Percentiles rank a stretch among this genome's conserved stretches.
These are phyloP conservation scores for Trididemnum clinides DNA, from an alignment of 23 tunicate genomes.

Conservation along the genomic window DNA sequence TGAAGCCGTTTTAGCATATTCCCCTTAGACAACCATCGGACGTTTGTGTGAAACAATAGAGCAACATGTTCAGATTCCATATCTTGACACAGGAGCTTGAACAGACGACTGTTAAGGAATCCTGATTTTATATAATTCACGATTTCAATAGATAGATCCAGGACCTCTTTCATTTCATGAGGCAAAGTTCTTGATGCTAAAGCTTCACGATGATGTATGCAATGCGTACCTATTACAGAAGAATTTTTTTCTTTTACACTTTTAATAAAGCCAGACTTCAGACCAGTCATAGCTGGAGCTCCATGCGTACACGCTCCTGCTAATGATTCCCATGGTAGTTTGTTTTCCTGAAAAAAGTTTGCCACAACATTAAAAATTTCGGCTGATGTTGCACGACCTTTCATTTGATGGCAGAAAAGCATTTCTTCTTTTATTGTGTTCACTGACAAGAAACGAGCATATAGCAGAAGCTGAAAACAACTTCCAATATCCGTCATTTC, in stretches of 20 bases:
- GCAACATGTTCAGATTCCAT: too few species aligned
- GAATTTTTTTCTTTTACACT: conserved; percentile 40
- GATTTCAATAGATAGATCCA: too few species aligned
- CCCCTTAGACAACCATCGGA: too few species aligned
- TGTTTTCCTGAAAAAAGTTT: conserved; percentile 21
- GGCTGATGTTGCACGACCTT: conserved; percentile 41
- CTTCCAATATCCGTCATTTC: conserved; percentile 28
- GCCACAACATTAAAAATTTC: conserved; percentile 37
- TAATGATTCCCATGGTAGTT: conserved; percentile 37
- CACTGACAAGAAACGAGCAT: conserved; percentile 38
- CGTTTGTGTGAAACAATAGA: too few species aligned
- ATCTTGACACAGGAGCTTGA: too few species aligned
- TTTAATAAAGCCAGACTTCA: conserved; percentile 30
- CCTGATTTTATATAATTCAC: not conserved
- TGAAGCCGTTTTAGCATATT: too few species aligned
- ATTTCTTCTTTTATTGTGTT: conserved; percentile 32
- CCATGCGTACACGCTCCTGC: conserved; percentile 26
- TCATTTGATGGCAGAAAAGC: conserved; percentile 34
- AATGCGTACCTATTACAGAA: conserved; percentile 25
- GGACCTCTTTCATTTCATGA: conserved; percentile 28
- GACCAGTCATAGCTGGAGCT: conserved; percentile 44
- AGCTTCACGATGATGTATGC: conserved; percentile 30
- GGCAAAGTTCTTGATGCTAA: conserved; percentile 40
- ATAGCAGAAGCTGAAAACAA: conserved; percentile 37
- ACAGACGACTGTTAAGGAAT: conserved; percentile 6